These are phyloP conservation scores for Pammene aurita DNA, from an alignment of 2,888 invertebrate genomes.

Conservation along the genomic window DNA sequence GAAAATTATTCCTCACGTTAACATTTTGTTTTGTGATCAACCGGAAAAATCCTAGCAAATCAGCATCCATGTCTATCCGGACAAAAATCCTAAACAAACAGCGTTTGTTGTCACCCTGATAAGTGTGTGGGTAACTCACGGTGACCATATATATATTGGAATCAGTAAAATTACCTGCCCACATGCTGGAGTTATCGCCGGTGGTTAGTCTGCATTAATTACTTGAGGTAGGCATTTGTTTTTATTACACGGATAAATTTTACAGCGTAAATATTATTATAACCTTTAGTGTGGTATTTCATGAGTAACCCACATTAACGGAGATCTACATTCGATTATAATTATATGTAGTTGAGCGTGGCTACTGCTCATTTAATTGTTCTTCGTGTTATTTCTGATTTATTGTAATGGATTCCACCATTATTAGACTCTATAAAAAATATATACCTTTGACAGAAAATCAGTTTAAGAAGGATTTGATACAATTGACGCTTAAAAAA, in stretches of 20 bases:
- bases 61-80: conserved; percentile 73
- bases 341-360: not conserved
- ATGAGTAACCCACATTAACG: not conserved
- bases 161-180: conserved; percentile 23
- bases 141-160: conserved; percentile 55
- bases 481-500: no score
- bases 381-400: no score
- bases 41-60: conserved; percentile 60
- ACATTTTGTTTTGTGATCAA: conserved; percentile 60
- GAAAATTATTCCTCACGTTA: not conserved
- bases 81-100: conserved; percentile 79
- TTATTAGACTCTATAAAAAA: no score
- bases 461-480: no score
- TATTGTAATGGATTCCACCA: no score
- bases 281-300: not conserved
- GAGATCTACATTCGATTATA: not conserved
- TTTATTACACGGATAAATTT: not conserved
- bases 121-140: conserved; percentile 61
- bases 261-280: not conserved
- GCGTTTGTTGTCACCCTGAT: conserved; percentile 73
- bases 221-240: conserved; percentile 5
- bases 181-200: conserved; percentile 7
- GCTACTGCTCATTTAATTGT: no score
- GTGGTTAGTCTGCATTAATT: conserved; percentile 23
- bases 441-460: no score